Conservation (phyloP, 2,113 vertebrate species). For the Dendrocopos noguchii region DNA sequence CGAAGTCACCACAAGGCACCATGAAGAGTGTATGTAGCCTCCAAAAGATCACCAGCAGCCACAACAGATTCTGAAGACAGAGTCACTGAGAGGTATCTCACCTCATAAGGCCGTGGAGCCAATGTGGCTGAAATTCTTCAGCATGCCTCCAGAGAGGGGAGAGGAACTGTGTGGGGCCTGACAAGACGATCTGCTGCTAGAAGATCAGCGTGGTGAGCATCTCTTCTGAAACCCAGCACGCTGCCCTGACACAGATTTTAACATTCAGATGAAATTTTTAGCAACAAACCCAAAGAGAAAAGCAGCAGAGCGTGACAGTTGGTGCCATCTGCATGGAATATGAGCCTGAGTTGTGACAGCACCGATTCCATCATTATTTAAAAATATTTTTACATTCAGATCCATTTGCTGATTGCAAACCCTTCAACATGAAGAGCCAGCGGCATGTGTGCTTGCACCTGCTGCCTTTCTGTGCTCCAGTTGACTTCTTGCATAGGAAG, state of each 20-base stretch:
- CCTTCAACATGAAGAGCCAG: neutral
- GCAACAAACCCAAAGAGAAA: conserved; percentile 49
- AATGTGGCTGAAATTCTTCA: neutral
- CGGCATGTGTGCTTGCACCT: conserved; percentile 55
- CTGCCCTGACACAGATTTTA: neutral
- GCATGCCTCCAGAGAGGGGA: neutral
- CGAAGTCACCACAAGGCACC: neutral
- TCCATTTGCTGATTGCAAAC: conserved; percentile 58
- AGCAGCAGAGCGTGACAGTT: conserved; percentile 22
- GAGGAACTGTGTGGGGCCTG: neutral
- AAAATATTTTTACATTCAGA: conserved; percentile 34
- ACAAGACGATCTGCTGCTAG: neutral
- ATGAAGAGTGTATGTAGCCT: neutral
- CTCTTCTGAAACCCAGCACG: neutral
- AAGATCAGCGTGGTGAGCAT: rapidly evolving
- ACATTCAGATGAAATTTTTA: conserved; percentile 10
- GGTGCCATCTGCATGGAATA: conserved; percentile 62
- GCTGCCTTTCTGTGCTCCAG: conserved; percentile 33
- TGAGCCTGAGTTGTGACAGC: conserved; percentile 40
- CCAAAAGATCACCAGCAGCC: neutral
- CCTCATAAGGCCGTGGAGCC: neutral
- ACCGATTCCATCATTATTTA: conserved; percentile 58
- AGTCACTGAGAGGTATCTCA: neutral
- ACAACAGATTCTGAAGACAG: neutral
- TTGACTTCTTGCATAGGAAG: conserved; percentile 37